Conservation (phyloP, 2,797 vertebrate species). For the Hozukius guyotensis region DNA sequence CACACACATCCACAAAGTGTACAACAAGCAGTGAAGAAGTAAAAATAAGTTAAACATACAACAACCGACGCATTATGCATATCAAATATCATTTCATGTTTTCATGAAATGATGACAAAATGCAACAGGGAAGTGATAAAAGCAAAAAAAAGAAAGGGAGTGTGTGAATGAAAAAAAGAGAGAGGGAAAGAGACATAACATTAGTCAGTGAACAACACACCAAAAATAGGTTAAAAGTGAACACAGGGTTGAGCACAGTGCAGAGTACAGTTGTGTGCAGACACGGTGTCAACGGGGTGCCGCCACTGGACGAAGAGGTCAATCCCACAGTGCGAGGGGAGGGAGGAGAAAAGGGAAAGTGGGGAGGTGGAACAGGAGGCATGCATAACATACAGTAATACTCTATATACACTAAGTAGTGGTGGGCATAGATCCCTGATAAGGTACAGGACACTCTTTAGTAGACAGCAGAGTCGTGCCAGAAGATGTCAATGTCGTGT, state of each 20-base stretch:
- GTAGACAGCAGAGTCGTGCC: background rate
- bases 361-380: constrained; percentile 38
- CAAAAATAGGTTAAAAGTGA: constrained; percentile 66
- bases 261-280: constrained; percentile 51
- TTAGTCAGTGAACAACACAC: constrained; percentile 74
- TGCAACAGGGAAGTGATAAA: constrained; percentile 38
- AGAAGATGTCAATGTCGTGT: background rate
- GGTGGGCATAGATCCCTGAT: background rate
- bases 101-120: constrained; percentile 42
- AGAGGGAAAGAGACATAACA: constrained; percentile 73
- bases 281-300: constrained; percentile 42
- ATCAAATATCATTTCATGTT: constrained; percentile 34
- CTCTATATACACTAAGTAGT: background rate
- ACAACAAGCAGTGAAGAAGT: constrained; percentile 22
- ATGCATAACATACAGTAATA: constrained; percentile 38
- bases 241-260: constrained; percentile 59
- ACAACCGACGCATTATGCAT: background rate
- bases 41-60: constrained; percentile 9
- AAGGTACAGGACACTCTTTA: background rate
- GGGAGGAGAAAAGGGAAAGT: constrained; percentile 7
- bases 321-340: constrained; percentile 35
- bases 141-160: constrained; percentile 1
- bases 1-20: constrained; percentile 14
- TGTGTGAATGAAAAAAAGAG: constrained; percentile 64
- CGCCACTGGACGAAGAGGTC: constrained; percentile 24